phyloP scores from a whole-genome alignment of 2,113 vertebrate genomes.

The Numida meleagris region DNA sequence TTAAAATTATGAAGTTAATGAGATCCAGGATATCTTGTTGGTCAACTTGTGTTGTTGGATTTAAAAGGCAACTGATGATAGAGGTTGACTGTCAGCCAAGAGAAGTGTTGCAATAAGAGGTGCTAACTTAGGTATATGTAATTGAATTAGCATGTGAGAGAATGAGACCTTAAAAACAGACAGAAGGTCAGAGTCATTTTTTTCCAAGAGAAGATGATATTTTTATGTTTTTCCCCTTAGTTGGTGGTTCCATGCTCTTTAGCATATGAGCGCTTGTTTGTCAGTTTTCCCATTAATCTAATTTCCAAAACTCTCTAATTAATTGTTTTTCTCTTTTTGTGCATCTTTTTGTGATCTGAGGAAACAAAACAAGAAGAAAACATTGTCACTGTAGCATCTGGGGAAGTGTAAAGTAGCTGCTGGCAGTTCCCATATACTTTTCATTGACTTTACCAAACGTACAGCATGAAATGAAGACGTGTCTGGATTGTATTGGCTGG shows the following conservation, averaged over 20 bases:
- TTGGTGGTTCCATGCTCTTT: neutral
- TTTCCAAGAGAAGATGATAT: neutral
- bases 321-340: neutral
- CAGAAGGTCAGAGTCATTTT: neutral
- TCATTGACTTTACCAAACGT: neutral
- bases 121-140: neutral
- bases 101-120: neutral
- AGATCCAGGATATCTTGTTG: neutral
- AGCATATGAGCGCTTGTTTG: neutral
- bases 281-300: neutral
- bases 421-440: neutral
- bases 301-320: neutral
- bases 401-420: neutral
- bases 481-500: neutral
- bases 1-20: neutral
- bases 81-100: neutral
- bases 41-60: neutral
- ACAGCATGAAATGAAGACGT: neutral
- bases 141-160: neutral
- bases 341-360: neutral
- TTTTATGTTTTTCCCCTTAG: neutral
- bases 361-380: neutral
- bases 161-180: neutral
- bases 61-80: neutral
- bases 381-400: accelerated